Conservation (phyloP, 1,140 invertebrate genomes). For the Drosophila willistoni region DNA sequence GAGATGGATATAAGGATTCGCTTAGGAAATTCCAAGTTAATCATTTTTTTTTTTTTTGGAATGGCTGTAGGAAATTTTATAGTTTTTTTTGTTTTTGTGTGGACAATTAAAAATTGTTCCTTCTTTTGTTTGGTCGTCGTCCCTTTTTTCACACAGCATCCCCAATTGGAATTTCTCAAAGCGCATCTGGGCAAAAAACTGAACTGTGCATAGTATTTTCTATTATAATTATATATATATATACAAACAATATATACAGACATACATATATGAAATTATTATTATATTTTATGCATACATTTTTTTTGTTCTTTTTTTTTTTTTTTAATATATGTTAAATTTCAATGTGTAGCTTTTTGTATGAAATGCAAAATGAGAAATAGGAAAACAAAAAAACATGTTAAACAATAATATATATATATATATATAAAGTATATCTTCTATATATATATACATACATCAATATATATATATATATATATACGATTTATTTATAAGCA, state of each 20-base stretch:
- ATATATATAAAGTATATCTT: background rate
- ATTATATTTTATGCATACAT: slow-evolving; percentile 20
- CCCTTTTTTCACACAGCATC: too few species aligned
- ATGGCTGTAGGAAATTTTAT: too few species aligned
- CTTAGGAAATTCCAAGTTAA: slow-evolving; percentile 50
- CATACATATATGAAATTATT: slow-evolving; percentile 29
- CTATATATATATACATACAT: slow-evolving; percentile 8
- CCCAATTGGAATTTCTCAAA: slow-evolving; percentile 25
- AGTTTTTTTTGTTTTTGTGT: too few species aligned
- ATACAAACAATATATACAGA: slow-evolving; percentile 11
- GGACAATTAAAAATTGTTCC: too few species aligned
- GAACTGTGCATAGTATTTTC: slow-evolving; percentile 63
- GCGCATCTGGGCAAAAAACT: slow-evolving; percentile 39
- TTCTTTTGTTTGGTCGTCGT: too few species aligned
- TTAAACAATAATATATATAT: slow-evolving; percentile 26
- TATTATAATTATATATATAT: slow-evolving; percentile 35
- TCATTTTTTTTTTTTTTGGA: too few species aligned
- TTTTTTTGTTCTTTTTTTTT: slow-evolving; percentile 35
- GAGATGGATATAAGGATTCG: slow-evolving; percentile 14
- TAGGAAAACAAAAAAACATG: slow-evolving; percentile 10
- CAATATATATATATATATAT: slow-evolving; percentile 29
- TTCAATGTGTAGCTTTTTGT: slow-evolving; percentile 36
- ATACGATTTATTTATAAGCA: slow-evolving; percentile 34
- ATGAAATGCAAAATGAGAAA: slow-evolving; percentile 41
- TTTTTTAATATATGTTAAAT: background rate